A percentile compares a stretch with the other conserved stretches of the same genome.
phyloP scores from a whole-genome alignment of 2,113 vertebrate genomes.

The Oryzias woworae region DNA sequence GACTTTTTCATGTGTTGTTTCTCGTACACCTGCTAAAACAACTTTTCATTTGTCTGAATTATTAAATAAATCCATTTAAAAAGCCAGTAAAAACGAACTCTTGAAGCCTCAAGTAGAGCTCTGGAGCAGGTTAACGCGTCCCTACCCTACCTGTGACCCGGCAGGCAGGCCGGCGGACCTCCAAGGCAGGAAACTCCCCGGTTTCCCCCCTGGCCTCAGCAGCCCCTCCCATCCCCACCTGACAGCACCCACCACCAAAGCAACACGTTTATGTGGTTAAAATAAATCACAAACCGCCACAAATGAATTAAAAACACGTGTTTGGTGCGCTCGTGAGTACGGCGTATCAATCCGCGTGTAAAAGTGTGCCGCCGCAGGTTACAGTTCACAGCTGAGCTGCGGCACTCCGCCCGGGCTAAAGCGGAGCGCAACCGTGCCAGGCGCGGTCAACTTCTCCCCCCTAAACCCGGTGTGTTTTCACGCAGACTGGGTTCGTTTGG shows the following conservation, averaged over 20 bases:
- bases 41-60: too few relatives aligned
- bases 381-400: conserved; percentile 48
- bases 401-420: conserved; percentile 37
- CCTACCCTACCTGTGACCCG: conserved; percentile 53
- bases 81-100: too few relatives aligned
- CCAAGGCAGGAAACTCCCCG: conserved; percentile 70
- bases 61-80: too few relatives aligned
- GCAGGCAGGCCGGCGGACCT: conserved; percentile 29
- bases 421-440: conserved; percentile 42
- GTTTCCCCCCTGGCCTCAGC: conserved; percentile 58
- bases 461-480: background rate
- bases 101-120: background rate
- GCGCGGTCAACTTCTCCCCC: conserved; percentile 39
- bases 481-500: background rate
- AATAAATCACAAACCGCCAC: background rate
- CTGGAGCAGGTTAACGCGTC: conserved; percentile 16
- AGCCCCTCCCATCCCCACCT: conserved; percentile 7
- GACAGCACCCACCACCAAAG: conserved; percentile 1
- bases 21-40: too few relatives aligned
- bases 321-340: too few relatives aligned
- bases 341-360: conserved; percentile 32
- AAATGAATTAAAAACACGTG: background rate
- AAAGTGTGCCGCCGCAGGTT: conserved; percentile 43
- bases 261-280: background rate
- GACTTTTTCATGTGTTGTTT: too few relatives aligned